Conservation (phyloP, 2,797 vertebrate genomes). For the Cossypha dichroa region DNA sequence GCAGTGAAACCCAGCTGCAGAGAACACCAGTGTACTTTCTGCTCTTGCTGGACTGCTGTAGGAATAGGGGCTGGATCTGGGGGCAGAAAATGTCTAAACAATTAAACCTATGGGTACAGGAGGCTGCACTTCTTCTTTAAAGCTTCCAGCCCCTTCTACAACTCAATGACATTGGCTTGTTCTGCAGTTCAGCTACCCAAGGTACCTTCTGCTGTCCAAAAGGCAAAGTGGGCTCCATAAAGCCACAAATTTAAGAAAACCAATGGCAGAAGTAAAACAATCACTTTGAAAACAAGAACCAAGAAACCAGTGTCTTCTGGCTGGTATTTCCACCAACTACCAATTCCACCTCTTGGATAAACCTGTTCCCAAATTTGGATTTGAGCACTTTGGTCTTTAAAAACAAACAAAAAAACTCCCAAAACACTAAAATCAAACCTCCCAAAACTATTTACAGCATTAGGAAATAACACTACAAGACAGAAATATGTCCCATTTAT, state of each 20-base stretch:
- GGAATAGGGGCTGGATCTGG: neutral
- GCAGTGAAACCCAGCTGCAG: neutral
- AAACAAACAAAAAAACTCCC: neutral
- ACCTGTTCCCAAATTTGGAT: neutral
- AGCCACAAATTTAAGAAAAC: neutral
- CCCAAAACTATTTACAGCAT: neutral
- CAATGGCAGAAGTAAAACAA: neutral
- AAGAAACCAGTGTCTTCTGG: neutral
- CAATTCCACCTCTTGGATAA: neutral
- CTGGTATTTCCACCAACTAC: neutral
- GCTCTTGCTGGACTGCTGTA: neutral
- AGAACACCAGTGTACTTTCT: neutral
- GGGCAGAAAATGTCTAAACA: neutral
- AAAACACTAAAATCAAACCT: neutral
- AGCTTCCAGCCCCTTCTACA: neutral
- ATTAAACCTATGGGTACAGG: neutral
- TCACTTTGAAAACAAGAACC: neutral
- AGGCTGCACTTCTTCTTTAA: neutral
- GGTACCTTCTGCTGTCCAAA: neutral
- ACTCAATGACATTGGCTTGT: neutral
- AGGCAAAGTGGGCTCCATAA: neutral
- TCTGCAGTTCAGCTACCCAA: neutral
- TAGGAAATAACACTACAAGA: neutral
- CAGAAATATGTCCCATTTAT: neutral
- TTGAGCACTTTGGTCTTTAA: neutral